Conservation (phyloP, 2,113 vertebrate species). For the Cyanistes caeruleus region DNA sequence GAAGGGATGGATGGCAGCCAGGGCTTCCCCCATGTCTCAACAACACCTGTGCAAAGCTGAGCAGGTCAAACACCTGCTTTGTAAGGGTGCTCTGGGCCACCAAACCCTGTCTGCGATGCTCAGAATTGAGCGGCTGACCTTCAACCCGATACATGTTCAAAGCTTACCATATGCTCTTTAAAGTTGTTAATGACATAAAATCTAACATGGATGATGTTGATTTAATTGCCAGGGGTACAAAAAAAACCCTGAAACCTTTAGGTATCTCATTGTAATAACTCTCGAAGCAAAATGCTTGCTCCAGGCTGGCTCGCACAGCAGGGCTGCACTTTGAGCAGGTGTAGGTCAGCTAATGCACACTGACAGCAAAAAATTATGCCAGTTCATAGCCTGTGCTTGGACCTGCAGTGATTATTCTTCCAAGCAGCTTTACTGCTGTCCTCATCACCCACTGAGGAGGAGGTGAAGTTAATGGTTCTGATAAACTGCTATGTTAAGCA, state of each 20-base stretch:
- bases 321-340: neutral
- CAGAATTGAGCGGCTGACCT: neutral
- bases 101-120: accelerated
- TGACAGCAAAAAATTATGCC: neutral
- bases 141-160: neutral
- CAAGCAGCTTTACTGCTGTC: neutral
- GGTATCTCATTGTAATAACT: neutral
- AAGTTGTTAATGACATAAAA: neutral
- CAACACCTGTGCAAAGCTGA: neutral
- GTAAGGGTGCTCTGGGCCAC: neutral
- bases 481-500: neutral
- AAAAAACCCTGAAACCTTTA: neutral
- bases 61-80: neutral
- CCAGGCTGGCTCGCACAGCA: neutral
- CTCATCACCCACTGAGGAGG: neutral
- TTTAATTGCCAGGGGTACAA: accelerated
- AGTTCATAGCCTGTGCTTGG: neutral
- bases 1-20: neutral
- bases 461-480: neutral
- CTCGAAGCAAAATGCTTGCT: neutral
- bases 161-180: neutral
- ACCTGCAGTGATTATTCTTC: neutral
- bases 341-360: neutral
- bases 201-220: neutral
- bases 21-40: neutral